Percentiles rank a stretch among this genome's conserved stretches.
These are phyloP conservation scores for Sebastes vulpes DNA, from an alignment of 2,797 vertebrate genomes.

Conservation along the genomic window DNA sequence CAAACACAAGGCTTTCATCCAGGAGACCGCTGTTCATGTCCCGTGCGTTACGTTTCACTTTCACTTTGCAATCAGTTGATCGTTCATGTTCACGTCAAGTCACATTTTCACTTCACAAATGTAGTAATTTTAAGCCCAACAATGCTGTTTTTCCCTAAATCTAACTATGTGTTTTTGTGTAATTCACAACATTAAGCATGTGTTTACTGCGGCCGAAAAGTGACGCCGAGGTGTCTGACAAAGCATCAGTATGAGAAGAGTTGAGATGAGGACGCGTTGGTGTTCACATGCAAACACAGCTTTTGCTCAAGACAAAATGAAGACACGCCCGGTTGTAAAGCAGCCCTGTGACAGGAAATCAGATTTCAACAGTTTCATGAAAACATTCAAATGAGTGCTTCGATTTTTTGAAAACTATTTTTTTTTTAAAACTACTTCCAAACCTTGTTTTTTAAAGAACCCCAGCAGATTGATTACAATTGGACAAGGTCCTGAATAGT, in stretches of 20 bases:
- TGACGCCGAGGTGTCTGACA: too few relatives aligned
- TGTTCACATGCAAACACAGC: background rate
- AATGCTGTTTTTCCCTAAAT: too few relatives aligned
- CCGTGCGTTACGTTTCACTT: too few relatives aligned
- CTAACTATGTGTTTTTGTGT: too few relatives aligned
- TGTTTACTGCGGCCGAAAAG: too few relatives aligned
- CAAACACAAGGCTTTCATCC: background rate
- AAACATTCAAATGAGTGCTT: background rate
- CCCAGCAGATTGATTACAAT: background rate
- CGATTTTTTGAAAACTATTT: background rate
- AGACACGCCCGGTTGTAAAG: background rate
- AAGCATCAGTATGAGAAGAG: too few relatives aligned
- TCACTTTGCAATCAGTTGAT: too few relatives aligned
- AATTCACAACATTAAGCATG: too few relatives aligned
- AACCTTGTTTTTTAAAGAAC: background rate
- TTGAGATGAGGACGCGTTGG: background rate
- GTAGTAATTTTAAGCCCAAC: too few relatives aligned
- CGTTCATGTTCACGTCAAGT: too few relatives aligned
- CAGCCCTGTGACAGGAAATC: background rate
- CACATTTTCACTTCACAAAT: too few relatives aligned
- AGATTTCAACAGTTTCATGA: background rate
- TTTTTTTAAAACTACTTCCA: background rate
- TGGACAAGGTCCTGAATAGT: background rate
- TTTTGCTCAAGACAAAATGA: background rate
- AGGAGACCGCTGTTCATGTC: background rate